These are phyloP conservation scores for Polypedilum pembai DNA, from an alignment of 1,140 invertebrate species.

Conservation along the genomic window DNA sequence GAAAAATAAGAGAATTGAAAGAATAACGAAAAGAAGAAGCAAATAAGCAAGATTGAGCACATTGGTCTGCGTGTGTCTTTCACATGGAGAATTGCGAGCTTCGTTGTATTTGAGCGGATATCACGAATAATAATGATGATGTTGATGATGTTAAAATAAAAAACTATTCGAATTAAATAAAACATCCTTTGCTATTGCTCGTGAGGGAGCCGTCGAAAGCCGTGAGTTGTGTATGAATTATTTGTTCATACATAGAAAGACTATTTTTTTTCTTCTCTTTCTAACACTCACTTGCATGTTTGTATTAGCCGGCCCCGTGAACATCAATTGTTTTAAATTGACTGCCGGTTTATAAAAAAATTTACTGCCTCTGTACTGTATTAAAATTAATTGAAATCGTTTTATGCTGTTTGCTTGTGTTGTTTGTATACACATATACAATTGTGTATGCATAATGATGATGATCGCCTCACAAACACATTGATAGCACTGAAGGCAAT, in stretches of 20 bases:
- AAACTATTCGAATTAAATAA: constrained; percentile 22
- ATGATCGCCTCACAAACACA: not conserved
- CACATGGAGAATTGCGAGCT: no score
- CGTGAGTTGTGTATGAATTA: no score
- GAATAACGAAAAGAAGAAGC: not conserved
- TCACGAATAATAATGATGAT: constrained; percentile 22
- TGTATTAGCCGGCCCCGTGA: not conserved
- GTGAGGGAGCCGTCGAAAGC: not conserved
- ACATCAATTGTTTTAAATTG: constrained; percentile 28
- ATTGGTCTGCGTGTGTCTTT: not conserved
- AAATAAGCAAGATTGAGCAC: not conserved
- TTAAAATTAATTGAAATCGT: constrained; percentile 14
- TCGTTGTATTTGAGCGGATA: not conserved
- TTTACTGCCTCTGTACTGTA: not conserved
- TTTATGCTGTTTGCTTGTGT: not conserved
- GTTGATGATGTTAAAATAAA: not conserved
- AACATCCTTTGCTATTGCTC: constrained; percentile 7
- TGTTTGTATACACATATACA: not conserved
- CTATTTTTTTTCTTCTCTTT: not conserved
- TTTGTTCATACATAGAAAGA: no score
- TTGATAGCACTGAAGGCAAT: not conserved
- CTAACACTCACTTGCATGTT: no score
- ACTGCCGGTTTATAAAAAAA: constrained; percentile 22
- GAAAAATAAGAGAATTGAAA: not conserved
- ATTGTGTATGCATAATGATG: not conserved